Evolutionary conservation across 2,797 vertebrate genomes (phyloP), one percentile per base, ranked within the genome.

Genomic region (Danio jaintianensis): DNA sequence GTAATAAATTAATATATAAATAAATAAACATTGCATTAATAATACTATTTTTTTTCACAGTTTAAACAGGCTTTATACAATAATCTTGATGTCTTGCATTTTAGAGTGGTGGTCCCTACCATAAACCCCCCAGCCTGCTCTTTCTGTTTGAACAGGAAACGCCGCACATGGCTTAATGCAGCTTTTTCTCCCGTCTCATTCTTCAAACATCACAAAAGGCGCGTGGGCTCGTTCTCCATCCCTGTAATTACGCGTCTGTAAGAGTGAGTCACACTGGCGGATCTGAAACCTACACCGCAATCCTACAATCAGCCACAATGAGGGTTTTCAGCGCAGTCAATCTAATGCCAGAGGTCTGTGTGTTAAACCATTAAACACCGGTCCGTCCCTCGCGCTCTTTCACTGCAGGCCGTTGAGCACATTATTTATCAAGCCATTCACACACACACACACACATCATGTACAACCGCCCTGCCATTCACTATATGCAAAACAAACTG

Each of bases 381-480:
- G 6, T 42, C 45, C 4, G 8, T 79, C 64, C 66, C 66, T 48
- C 29, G 7, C 45, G 0, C 45, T 61, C 45, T 70, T 78, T 69
- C 55, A 61, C 43, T 7, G 1, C 11, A 13, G 36, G 45, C 38
- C 1, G 20, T 47, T 58, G 63, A 61, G 55, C 77, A 70, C 67
- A 53, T 67, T 42, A 62, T 78, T 77, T 47, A 68, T 74, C 62
- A 74, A 55, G 48, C 78, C 73, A 73, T 80, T 43, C 71, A 53
- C 29, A 50, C 52, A 20, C 53, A 50, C 71, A 43, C 29, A 50
- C 62, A 40, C 64, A 48, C 55, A 53, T 64, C 58, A 48, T 67
- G 52, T 52, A 59, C 71, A 45, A 75, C 61, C 2, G 45, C 55
- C 73, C 29, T 70, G 16, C 13, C 36, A 77, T 82, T 80, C 78